Evolutionary conservation across 2,113 vertebrate species (phyloP).

Genomic region (Phaethornis superciliosus): DNA sequence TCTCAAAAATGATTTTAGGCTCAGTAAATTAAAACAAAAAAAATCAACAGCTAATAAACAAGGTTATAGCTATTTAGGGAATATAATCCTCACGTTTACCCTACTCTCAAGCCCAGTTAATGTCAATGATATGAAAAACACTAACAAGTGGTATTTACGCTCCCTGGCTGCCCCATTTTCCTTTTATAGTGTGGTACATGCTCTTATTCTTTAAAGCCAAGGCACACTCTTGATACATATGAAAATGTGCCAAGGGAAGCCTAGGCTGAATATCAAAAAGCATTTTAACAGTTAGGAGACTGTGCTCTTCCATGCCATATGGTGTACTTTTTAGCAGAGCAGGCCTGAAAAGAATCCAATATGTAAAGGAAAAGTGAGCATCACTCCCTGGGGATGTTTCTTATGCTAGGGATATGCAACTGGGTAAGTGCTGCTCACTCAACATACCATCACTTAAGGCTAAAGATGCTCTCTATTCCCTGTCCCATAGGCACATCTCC

Average conservation of each 20-base stretch:
- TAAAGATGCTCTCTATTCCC: not conserved
- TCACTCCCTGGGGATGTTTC: not conserved
- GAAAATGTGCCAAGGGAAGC: constrained; percentile 4
- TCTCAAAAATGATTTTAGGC: not conserved
- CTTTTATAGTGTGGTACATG: not conserved
- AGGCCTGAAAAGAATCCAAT: not conserved
- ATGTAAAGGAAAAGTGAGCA: not conserved
- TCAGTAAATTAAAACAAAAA: not conserved
- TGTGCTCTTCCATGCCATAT: not conserved
- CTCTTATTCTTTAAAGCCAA: not conserved
- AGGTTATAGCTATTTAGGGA: not conserved
- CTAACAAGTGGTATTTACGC: not conserved
- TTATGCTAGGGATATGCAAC: not conserved
- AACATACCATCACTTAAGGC: not conserved
- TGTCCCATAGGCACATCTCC: not conserved
- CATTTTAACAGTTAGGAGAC: not conserved
- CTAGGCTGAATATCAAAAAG: not conserved
- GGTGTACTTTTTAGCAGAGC: not conserved
- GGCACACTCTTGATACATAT: not conserved
- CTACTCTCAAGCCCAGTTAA: not conserved
- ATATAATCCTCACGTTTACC: not conserved
- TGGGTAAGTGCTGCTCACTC: not conserved
- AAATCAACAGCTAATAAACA: not conserved
- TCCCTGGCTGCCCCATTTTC: not conserved
- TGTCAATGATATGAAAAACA: not conserved